Evolutionary conservation across 2,888 invertebrate genomes (phyloP).

Genomic region (Brachyopa scutellaris): DNA sequence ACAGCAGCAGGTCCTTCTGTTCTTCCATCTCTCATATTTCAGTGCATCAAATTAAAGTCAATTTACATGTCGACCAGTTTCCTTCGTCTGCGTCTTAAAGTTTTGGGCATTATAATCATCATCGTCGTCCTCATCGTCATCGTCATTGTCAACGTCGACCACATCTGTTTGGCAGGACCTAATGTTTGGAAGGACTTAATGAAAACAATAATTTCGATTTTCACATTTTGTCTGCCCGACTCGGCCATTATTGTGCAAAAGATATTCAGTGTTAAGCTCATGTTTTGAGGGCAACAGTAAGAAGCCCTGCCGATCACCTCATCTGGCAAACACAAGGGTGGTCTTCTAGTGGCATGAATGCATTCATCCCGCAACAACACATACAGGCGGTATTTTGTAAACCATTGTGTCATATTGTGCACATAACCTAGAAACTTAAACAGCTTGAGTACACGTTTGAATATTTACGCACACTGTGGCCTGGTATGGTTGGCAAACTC

Average conservation of each 20-base stretch:
- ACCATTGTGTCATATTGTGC: background rate
- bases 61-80: constrained; percentile 47
- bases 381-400: constrained; percentile 1
- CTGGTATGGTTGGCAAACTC: constrained; percentile 11
- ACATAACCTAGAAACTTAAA: constrained; percentile 3
- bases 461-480: constrained; percentile 9
- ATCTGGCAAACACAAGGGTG: background rate
- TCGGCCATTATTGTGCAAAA: constrained; percentile 40
- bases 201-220: constrained; percentile 66
- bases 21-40: background rate
- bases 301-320: constrained; percentile 2
- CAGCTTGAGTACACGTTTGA: constrained; percentile 12
- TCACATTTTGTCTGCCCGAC: constrained; percentile 43
- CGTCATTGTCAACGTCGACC: constrained; percentile 23
- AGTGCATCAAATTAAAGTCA: constrained; percentile 35
- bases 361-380: background rate
- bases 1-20: background rate
- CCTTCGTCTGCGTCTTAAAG: constrained; percentile 16
- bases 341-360: background rate
- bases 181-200: constrained; percentile 61
- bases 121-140: constrained; percentile 16
- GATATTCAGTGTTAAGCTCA: constrained; percentile 62
- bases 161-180: constrained; percentile 58
- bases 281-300: background rate
- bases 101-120: constrained; percentile 10